phyloP scores from a whole-genome alignment of 2,113 vertebrate species.

The Neomonachus schauinslandi region DNA sequence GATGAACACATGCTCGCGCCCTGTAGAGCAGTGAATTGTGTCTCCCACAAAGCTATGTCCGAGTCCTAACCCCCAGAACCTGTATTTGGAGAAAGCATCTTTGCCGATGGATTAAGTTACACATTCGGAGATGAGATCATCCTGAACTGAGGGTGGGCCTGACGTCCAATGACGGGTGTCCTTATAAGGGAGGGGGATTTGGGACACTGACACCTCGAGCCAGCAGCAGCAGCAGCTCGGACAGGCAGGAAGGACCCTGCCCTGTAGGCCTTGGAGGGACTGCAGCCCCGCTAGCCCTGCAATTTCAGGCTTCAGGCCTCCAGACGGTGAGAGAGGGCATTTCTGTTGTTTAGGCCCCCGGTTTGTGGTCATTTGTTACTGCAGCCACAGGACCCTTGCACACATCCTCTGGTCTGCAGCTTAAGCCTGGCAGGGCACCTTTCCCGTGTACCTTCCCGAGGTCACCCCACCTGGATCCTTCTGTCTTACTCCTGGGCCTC shows the following conservation, averaged over 20 bases:
- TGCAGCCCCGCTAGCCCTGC: fast-evolving
- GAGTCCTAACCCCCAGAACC: neutral
- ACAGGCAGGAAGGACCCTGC: neutral
- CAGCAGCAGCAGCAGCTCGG: neutral
- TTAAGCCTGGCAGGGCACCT: neutral
- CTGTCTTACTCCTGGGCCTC: neutral
- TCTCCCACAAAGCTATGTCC: neutral
- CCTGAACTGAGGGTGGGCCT: no score
- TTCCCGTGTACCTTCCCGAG: fast-evolving
- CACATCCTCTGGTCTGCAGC: fast-evolving
- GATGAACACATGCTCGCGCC: fast-evolving
- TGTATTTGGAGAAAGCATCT: neutral
- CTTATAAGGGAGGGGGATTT: neutral
- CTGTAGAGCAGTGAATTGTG: fast-evolving
- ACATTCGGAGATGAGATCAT: neutral
- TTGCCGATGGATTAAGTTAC: neutral
- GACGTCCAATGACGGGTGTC: fast-evolving
- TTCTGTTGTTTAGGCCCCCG: fast-evolving
- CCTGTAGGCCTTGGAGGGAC: fast-evolving
- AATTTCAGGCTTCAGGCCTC: no score
- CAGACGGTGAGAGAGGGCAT: fast-evolving
- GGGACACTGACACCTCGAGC: neutral
- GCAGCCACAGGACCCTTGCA: neutral
- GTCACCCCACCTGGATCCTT: fast-evolving
- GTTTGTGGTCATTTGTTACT: fast-evolving